These are phyloP conservation scores for Tinamus major DNA, from an alignment of 2,797 vertebrate genomes.

Conservation along the genomic window DNA sequence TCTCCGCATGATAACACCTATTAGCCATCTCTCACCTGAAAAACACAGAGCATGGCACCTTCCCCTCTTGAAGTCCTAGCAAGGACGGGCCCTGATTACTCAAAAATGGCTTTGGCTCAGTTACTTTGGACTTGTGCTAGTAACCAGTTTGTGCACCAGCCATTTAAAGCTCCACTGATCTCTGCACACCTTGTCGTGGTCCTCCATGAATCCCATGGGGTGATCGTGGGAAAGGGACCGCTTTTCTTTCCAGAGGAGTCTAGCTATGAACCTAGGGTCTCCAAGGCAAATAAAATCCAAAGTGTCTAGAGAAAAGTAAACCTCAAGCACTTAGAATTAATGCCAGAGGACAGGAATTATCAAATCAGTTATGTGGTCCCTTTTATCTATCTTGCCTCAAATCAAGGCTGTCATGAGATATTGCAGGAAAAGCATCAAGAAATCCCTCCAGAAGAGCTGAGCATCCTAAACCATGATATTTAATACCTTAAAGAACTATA, in stretches of 20 bases:
- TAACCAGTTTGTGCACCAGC: neutral
- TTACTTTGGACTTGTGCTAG: neutral
- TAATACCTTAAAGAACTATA: neutral
- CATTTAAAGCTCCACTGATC: neutral
- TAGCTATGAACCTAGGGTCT: neutral
- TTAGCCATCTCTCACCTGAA: slow-evolving; percentile 68
- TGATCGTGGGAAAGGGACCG: neutral
- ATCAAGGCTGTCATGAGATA: neutral
- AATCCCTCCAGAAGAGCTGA: neutral
- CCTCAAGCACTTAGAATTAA: neutral
- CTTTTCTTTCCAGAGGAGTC: neutral
- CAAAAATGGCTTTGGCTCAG: neutral
- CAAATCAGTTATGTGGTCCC: neutral
- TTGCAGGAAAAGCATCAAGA: neutral
- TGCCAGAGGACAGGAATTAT: neutral
- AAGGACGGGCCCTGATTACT: neutral
- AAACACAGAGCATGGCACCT: slow-evolving; percentile 48
- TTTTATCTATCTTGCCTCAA: neutral
- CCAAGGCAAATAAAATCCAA: neutral
- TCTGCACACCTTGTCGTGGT: neutral
- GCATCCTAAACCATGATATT: fast-evolving
- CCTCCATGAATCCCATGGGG: neutral
- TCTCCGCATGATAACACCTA: slow-evolving; percentile 57
- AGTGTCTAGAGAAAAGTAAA: neutral
- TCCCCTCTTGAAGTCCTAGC: slow-evolving; percentile 1